These are phyloP conservation scores for Drosophila nikananu DNA, from an alignment of 1,140 invertebrate genomes.

Conservation along the genomic window DNA sequence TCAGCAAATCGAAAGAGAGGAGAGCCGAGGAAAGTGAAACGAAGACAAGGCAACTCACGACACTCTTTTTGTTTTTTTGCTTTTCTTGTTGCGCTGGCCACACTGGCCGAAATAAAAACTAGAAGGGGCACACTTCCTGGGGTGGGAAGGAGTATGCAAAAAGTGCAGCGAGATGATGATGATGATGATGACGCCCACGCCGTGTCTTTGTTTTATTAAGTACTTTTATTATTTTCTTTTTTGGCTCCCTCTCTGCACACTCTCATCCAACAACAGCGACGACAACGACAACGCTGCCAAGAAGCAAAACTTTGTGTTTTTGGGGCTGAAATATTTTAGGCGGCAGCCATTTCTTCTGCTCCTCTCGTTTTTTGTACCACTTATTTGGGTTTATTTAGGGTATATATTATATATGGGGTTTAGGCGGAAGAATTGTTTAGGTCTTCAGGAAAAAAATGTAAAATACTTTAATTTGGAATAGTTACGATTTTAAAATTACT, in stretches of 20 bases:
- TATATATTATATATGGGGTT: background rate
- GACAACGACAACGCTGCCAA: conserved; percentile 47
- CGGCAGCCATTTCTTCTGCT: conserved; percentile 37
- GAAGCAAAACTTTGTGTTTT: conserved; percentile 63
- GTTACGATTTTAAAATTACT: no score
- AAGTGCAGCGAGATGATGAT: conserved; percentile 20
- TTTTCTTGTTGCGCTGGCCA: conserved; percentile 58
- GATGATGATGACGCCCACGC: conserved; percentile 50
- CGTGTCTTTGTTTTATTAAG: conserved; percentile 79
- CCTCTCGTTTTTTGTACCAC: conserved; percentile 16
- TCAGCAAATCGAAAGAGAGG: conserved; percentile 18
- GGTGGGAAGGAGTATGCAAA: conserved; percentile 49
- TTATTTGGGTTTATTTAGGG: background rate
- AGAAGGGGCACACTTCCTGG: conserved; percentile 3
- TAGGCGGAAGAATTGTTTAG: background rate
- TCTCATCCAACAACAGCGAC: conserved; percentile 7
- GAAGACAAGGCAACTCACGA: conserved; percentile 41
- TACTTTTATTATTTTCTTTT: conserved; percentile 67
- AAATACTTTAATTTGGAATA: no score
- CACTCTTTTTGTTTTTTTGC: conserved; percentile 19
- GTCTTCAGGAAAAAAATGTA: background rate
- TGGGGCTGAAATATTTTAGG: conserved; percentile 62
- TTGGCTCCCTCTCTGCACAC: conserved; percentile 10
- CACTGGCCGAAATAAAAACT: conserved; percentile 28
- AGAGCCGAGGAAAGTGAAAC: conserved; percentile 20